These are phyloP conservation scores for Chaetoderma sp. DNA, from an alignment of 2,888 invertebrate genomes.

Conservation along the genomic window DNA sequence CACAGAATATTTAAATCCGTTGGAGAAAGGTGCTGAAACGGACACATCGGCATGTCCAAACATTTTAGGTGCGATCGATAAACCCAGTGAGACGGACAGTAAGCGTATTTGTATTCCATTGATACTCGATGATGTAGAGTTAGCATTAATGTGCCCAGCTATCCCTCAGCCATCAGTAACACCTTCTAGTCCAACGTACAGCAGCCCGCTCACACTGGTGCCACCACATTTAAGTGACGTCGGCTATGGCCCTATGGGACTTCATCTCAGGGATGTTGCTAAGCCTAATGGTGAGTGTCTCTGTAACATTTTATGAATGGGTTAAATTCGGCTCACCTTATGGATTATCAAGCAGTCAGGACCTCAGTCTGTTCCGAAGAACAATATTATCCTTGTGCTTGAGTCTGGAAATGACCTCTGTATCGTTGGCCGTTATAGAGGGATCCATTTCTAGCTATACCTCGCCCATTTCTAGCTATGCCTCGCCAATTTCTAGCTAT, in stretches of 20 bases:
- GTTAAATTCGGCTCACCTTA: neutral
- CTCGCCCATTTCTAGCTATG: too few species aligned
- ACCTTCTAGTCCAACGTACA: constrained; percentile 1
- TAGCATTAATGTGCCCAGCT: constrained; percentile 79
- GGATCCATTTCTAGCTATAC: too few species aligned
- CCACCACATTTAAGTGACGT: constrained; percentile 37
- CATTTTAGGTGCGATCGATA: too few species aligned
- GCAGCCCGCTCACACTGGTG: constrained; percentile 4
- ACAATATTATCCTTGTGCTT: too few species aligned
- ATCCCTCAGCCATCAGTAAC: neutral
- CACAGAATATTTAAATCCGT: constrained; percentile 74
- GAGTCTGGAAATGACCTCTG: too few species aligned
- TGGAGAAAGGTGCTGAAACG: too few species aligned
- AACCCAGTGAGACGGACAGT: too few species aligned
- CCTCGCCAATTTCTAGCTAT: too few species aligned
- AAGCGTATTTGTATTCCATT: constrained; percentile 76
- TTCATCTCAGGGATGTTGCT: neutral
- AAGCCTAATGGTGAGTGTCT: neutral
- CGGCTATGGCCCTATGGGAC: constrained; percentile 30
- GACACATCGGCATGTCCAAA: constrained; percentile 1
- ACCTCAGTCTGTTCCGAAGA: too few species aligned
- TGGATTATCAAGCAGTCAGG: constrained; percentile 3
- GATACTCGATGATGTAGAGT: constrained; percentile 84
- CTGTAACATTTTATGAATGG: neutral
- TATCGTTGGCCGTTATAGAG: too few species aligned